Percentiles rank a stretch among this genome's conserved stretches.
Conservation (phyloP, 2,888 invertebrate species). For the Synanthedon formicaeformis region DNA sequence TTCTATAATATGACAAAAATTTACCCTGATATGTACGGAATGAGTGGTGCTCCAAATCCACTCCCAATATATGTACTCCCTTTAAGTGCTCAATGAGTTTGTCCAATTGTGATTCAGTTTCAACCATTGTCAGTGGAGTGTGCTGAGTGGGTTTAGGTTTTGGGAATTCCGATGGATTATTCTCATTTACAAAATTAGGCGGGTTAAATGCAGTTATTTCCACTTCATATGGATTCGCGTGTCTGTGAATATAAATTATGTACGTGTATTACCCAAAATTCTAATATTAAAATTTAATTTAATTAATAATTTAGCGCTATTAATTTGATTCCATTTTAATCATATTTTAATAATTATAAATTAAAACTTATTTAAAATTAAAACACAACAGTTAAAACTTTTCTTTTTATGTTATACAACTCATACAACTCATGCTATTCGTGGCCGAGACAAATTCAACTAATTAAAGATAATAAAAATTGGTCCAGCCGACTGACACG, state of each 20-base stretch:
- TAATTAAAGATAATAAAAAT: no score
- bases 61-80: constrained; percentile 79
- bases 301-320: not conserved
- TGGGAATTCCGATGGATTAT: constrained; percentile 37
- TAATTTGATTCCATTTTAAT: no score
- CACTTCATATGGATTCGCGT: constrained; percentile 88
- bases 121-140: constrained; percentile 78
- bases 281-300: not conserved
- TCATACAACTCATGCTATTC: no score
- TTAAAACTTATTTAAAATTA: no score
- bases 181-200: constrained; percentile 61
- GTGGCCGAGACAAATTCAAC: no score
- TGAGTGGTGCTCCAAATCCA: constrained; percentile 95
- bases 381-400: no score
- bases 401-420: no score
- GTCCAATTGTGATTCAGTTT: constrained; percentile 73
- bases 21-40: constrained; percentile 90
- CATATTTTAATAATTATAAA: no score
- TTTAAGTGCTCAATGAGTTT: constrained; percentile 76
- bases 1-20: not conserved
- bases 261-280: not conserved
- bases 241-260: constrained; percentile 56
- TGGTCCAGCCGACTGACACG: no score
- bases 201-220: constrained; percentile 83
- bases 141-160: constrained; percentile 51